Conservation (phyloP, 2,113 vertebrate genomes). For the Chroicocephalus ridibundus region DNA sequence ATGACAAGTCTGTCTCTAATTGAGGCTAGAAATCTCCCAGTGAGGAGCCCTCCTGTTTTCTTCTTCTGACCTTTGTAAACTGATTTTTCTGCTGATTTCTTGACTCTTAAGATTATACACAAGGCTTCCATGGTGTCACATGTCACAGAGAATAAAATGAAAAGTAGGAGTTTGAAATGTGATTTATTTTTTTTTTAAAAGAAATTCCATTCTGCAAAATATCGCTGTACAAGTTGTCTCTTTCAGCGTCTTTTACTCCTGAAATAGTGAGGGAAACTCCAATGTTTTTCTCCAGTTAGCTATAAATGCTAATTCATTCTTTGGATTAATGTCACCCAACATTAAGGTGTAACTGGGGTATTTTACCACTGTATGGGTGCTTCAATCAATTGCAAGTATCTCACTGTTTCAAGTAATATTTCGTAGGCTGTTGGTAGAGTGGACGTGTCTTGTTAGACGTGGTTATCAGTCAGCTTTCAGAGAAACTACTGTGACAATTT, state of each 20-base stretch:
- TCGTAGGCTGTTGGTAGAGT: fast-evolving
- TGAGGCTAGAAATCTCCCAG: neutral
- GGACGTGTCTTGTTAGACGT: neutral
- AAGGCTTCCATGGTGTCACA: neutral
- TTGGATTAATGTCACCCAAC: neutral
- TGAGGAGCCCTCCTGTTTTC: neutral
- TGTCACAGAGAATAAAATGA: neutral
- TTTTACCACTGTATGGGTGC: neutral
- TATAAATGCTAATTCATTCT: neutral
- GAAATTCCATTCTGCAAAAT: neutral
- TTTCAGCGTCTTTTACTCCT: neutral
- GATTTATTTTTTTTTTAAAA: neutral
- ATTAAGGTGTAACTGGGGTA: neutral
- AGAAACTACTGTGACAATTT: neutral
- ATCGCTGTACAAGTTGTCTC: neutral
- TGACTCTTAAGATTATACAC: neutral
- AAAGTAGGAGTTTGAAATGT: neutral
- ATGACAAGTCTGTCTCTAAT: neutral
- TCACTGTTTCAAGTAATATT: neutral
- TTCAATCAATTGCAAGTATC: neutral
- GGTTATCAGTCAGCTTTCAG: neutral
- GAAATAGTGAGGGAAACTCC: neutral
- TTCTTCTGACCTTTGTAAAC: neutral
- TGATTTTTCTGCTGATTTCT: neutral
- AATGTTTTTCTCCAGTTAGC: neutral